Percentiles rank a stretch among this genome's conserved stretches.
phyloP scores from a whole-genome alignment of 2,888 invertebrate genomes.

The Rotaria sp. region DNA sequence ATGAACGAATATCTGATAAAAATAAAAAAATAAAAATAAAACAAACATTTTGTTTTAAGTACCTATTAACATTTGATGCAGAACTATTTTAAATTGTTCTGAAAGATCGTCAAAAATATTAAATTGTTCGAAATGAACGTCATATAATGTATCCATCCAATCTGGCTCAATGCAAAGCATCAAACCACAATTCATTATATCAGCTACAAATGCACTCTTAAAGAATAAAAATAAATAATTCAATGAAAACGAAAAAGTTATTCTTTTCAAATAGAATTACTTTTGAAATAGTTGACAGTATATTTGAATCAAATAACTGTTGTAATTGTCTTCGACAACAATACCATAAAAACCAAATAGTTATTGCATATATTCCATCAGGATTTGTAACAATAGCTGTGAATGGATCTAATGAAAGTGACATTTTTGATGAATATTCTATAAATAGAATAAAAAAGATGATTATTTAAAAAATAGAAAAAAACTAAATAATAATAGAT shows the following conservation, averaged over 20 bases:
- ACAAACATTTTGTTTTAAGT: not conserved
- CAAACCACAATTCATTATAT: constrained; percentile 27
- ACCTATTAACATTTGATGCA: constrained; percentile 7
- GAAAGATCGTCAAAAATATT: not conserved
- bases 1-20: constrained; percentile 10
- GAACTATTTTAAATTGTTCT: not conserved
- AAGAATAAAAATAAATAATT: not conserved
- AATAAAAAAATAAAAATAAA: not conserved
- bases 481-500: not conserved
- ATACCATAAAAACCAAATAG: constrained; percentile 26
- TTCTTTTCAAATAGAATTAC: not conserved
- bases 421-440: constrained; percentile 22
- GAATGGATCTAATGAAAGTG: not conserved
- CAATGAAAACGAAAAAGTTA: not conserved
- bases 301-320: not conserved
- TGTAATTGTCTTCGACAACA: not conserved
- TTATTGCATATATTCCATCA: constrained; percentile 8
- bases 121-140: not conserved
- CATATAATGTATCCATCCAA: constrained; percentile 20
- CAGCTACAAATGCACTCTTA: not conserved
- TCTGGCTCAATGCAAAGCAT: constrained; percentile 25
- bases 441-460: not conserved
- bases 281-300: not conserved
- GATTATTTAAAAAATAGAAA: not conserved
- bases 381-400: constrained; percentile 5